A percentile compares a stretch with the other conserved stretches of the same genome.
Conservation (phyloP, 2,888 invertebrate genomes). For the Allygus modestus region DNA sequence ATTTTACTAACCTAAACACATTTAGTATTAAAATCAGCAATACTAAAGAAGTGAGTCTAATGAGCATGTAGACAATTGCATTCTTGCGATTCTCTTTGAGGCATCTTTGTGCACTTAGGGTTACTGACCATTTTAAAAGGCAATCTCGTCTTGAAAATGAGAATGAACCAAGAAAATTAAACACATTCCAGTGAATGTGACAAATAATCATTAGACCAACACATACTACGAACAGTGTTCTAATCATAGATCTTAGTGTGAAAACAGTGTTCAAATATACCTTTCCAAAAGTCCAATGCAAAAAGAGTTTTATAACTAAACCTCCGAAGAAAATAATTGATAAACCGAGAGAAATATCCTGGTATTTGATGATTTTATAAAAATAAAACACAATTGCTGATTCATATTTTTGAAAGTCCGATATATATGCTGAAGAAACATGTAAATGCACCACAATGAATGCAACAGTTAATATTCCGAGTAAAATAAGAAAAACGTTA, state of each 20-base stretch:
- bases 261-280: background rate
- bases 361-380: background rate
- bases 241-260: background rate
- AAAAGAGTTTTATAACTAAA: background rate
- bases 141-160: background rate
- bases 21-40: background rate
- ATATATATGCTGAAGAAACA: background rate
- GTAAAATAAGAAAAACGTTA: background rate
- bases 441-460: background rate
- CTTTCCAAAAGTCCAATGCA: background rate
- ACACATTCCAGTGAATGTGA: background rate
- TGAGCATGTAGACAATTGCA: background rate
- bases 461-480: background rate
- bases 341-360: background rate
- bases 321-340: background rate
- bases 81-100: background rate
- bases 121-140: background rate
- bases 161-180: background rate
- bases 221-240: background rate
- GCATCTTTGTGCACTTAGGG: background rate
- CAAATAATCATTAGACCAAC: background rate
- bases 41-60: background rate
- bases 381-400: background rate
- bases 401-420: background rate
- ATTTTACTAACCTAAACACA: background rate